Conservation (phyloP, 2,113 vertebrate genomes). For the Chaetura pelagica region DNA sequence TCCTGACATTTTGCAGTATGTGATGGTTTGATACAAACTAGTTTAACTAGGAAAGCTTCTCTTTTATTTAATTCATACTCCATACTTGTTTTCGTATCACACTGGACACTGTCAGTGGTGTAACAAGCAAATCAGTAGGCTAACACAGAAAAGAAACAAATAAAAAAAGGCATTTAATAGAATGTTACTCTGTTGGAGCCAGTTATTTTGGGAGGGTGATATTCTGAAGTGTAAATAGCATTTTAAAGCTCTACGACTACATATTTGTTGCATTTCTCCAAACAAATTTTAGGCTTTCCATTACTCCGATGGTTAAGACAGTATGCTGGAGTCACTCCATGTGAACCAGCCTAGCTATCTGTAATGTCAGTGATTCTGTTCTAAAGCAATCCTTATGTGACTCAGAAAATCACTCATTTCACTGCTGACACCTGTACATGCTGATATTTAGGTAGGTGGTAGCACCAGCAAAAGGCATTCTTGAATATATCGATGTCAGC, state of each 20-base stretch:
- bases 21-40: background rate
- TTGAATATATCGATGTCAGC: background rate
- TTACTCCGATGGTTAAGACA: background rate
- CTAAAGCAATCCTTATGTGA: background rate
- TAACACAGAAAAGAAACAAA: background rate
- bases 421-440: background rate
- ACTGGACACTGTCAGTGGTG: background rate
- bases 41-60: background rate
- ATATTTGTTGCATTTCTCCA: background rate
- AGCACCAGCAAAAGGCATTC: background rate
- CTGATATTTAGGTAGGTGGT: background rate
- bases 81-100: background rate
- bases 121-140: background rate
- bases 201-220: background rate
- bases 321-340: fast-evolving
- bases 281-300: background rate
- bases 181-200: background rate
- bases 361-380: background rate
- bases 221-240: background rate
- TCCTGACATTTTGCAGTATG: background rate
- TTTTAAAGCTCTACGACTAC: background rate
- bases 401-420: background rate
- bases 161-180: background rate
- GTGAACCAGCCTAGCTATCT: background rate
- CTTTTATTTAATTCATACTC: background rate